These are phyloP conservation scores for Corbicula japonica DNA, from an alignment of 2,888 invertebrate species.

Conservation along the genomic window DNA sequence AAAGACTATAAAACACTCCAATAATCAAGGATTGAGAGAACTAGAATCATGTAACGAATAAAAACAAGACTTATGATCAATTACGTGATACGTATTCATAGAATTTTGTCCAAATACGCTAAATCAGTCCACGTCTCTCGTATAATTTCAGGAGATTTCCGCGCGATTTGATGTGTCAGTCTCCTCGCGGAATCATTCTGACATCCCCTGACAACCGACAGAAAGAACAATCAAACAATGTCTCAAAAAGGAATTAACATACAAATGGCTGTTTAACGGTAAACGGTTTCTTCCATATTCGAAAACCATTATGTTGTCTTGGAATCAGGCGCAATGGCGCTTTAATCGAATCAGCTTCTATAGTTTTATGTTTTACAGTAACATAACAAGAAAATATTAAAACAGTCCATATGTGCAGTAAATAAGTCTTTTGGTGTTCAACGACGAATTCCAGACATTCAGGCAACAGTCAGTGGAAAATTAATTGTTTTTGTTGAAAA, in stretches of 20 bases:
- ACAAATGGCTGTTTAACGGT: constrained; percentile 67
- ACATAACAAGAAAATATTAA: too few relatives aligned
- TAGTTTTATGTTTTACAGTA: too few relatives aligned
- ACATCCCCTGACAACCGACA: constrained; percentile 48
- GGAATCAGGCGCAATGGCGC: too few relatives aligned
- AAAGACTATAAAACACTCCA: constrained; percentile 59
- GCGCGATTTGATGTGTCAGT: constrained; percentile 60
- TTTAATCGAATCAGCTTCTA: too few relatives aligned
- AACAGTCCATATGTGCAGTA: too few relatives aligned
- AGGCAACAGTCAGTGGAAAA: too few relatives aligned
- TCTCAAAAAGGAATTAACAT: constrained; percentile 66
- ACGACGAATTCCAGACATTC: too few relatives aligned
- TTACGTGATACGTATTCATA: constrained; percentile 66
- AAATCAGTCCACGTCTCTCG: constrained; percentile 45
- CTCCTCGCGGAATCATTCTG: constrained; percentile 53
- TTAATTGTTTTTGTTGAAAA: too few relatives aligned
- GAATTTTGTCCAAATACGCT: constrained; percentile 58
- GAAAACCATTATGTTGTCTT: constrained; percentile 26
- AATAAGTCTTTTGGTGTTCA: too few relatives aligned
- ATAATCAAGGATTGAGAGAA: constrained; percentile 47
- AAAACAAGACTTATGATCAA: constrained; percentile 64
- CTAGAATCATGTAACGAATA: constrained; percentile 60
- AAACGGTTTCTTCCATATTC: constrained; percentile 31
- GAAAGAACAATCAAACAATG: constrained; percentile 47
- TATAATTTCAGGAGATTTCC: constrained; percentile 62